A percentile compares a stretch with the other conserved stretches of the same genome.
Conservation (phyloP, 1,140 invertebrate species). For the Drosophila nigromelanica region DNA sequence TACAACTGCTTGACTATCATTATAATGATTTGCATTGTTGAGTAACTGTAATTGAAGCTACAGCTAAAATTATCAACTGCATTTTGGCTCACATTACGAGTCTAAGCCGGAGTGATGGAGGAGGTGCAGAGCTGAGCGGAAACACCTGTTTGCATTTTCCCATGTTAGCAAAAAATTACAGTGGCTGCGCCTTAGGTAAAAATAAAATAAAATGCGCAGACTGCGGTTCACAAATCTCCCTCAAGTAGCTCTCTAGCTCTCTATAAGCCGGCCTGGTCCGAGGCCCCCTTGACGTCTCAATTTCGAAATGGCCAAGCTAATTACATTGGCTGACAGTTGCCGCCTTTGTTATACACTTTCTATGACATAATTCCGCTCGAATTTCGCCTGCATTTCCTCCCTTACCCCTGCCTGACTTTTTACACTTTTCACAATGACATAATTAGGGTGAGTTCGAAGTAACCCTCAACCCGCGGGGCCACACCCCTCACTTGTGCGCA, state of each 20-base stretch:
- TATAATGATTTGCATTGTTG: constrained; percentile 8
- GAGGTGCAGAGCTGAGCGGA: too few species aligned
- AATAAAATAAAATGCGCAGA: constrained; percentile 2
- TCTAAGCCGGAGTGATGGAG: neutral
- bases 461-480: constrained; percentile 26
- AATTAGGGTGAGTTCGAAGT: constrained; percentile 63
- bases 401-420: constrained; percentile 51
- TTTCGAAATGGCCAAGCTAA: constrained; percentile 75
- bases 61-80: neutral
- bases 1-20: constrained; percentile 5
- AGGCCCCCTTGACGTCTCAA: constrained; percentile 63
- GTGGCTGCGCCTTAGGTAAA: constrained; percentile 13
- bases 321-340: constrained; percentile 56
- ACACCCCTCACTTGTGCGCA: constrained; percentile 73
- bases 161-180: neutral
- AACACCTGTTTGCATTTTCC: constrained; percentile 22
- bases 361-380: constrained; percentile 65
- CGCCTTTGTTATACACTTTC: constrained; percentile 26
- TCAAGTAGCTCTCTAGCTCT: constrained; percentile 29
- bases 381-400: constrained; percentile 40
- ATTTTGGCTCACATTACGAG: constrained; percentile 5
- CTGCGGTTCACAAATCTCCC: constrained; percentile 58
- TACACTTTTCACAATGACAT: constrained; percentile 53
- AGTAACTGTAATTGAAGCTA: constrained; percentile 19
- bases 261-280: constrained; percentile 23